These are phyloP conservation scores for Bos javanicus DNA, from an alignment of 2,113 vertebrate species.

Conservation along the genomic window DNA sequence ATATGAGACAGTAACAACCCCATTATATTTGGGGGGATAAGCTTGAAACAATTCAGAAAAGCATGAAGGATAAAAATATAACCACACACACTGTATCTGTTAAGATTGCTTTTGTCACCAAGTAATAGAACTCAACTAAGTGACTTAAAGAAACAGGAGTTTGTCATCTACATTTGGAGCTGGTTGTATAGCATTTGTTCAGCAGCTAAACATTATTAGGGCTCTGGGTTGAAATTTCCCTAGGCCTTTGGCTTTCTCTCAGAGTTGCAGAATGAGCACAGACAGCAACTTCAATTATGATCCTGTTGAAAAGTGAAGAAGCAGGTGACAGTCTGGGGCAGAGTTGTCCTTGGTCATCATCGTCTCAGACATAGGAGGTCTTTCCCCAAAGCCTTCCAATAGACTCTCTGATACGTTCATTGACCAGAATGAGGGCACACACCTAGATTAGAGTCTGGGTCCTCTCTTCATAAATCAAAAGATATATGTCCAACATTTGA, in stretches of 20 bases:
- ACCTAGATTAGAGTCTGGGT: not conserved
- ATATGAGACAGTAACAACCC: not conserved
- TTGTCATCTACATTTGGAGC: not conserved
- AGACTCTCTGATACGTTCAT: not conserved
- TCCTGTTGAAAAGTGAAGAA: not conserved
- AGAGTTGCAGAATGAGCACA: not conserved
- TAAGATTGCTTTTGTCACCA: not conserved
- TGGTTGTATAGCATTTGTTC: not conserved
- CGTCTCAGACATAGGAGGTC: not conserved
- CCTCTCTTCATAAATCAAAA: not conserved
- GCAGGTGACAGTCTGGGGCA: not conserved
- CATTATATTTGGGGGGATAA: not conserved
- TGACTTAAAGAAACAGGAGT: not conserved
- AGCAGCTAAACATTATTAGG: not conserved
- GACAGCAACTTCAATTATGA: not conserved
- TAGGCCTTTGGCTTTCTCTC: not conserved
- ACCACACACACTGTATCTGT: not conserved
- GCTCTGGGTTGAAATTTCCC: not conserved
- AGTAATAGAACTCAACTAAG: not conserved
- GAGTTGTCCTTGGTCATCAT: not conserved
- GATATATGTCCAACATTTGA: not conserved
- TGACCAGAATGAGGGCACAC: not conserved
- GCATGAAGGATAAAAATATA: not conserved
- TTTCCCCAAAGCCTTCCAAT: not conserved
- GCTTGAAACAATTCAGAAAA: not conserved